Conservation (phyloP, 23 tunicate genomes). For the Botrylloides violaceus region DNA sequence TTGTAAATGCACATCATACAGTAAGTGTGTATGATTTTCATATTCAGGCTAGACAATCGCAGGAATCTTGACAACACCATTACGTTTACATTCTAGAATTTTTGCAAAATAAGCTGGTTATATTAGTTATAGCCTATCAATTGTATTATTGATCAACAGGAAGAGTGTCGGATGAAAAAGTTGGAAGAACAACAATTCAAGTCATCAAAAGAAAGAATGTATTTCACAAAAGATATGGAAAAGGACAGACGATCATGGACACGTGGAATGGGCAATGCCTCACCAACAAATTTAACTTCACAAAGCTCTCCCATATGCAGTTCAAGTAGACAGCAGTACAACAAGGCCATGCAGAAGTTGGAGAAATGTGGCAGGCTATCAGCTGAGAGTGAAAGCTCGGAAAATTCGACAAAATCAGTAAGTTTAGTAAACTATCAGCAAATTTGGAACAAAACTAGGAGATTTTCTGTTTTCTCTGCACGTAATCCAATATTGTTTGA, state of each 20-base stretch:
- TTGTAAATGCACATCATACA: too few species aligned
- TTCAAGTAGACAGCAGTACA: neutral
- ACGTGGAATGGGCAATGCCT: conserved; percentile 9
- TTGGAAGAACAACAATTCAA: neutral
- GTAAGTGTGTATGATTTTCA: too few species aligned
- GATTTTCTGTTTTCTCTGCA: too few species aligned
- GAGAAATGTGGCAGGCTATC: conserved; percentile 1
- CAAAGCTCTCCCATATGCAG: neutral
- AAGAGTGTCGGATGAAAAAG: neutral
- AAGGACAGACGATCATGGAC: conserved; percentile 20
- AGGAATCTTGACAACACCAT: too few species aligned
- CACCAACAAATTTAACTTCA: neutral
- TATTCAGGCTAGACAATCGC: too few species aligned
- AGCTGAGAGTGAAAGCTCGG: neutral
- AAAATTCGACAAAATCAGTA: neutral
- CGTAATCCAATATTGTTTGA: too few species aligned
- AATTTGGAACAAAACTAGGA: too few species aligned
- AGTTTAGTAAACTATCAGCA: too few species aligned
- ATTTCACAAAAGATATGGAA: neutral
- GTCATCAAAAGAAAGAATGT: neutral
- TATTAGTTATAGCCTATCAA: too few species aligned
- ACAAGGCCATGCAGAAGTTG: neutral
- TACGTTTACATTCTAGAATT: too few species aligned
- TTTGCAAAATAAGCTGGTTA: too few species aligned
- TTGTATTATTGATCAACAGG: too few species aligned